Evolutionary conservation across 1,140 invertebrate genomes (phyloP).

Genomic region (Formica exsecta): DNA sequence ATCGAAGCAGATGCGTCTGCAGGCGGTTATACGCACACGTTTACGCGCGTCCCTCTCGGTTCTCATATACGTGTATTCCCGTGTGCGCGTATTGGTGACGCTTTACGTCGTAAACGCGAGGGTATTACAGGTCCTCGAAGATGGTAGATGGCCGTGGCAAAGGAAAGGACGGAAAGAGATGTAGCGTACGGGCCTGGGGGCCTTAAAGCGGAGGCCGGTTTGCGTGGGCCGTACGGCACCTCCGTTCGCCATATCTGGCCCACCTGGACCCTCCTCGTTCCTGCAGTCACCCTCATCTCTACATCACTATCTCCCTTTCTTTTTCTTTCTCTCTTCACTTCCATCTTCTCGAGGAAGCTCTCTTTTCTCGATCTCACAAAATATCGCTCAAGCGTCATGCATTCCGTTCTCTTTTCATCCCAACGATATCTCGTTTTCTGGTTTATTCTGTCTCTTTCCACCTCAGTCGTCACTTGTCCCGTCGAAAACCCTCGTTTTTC

Average conservation of each 20-base stretch:
- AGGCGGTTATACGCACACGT: slow-evolving; percentile 65
- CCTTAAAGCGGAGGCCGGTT: slow-evolving; percentile 75
- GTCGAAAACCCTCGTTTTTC: slow-evolving; percentile 62
- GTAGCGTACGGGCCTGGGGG: slow-evolving; percentile 68
- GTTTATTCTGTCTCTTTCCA: background rate
- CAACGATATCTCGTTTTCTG: slow-evolving; percentile 34
- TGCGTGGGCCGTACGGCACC: slow-evolving; percentile 80
- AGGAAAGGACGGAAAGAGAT: slow-evolving; percentile 58
- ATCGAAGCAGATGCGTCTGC: slow-evolving; percentile 80
- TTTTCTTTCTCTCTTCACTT: background rate
- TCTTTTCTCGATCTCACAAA: slow-evolving; percentile 16
- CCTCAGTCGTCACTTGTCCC: slow-evolving; percentile 25
- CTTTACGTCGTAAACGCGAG: slow-evolving; percentile 78
- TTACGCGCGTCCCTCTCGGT: slow-evolving; percentile 32
- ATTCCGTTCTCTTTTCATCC: slow-evolving; percentile 26
- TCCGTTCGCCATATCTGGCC: slow-evolving; percentile 75
- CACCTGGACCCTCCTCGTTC: slow-evolving; percentile 67
- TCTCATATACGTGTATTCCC: slow-evolving; percentile 3
- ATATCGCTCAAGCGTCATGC: background rate
- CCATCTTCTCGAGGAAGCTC: slow-evolving; percentile 31
- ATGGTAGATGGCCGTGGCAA: slow-evolving; percentile 70
- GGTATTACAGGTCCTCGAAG: slow-evolving; percentile 77
- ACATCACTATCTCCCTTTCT: background rate
- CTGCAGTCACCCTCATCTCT: slow-evolving; percentile 51
- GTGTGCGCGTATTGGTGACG: slow-evolving; percentile 65